phyloP scores from a whole-genome alignment of 2,113 vertebrate species.

The Phylloscopus whistleri region DNA sequence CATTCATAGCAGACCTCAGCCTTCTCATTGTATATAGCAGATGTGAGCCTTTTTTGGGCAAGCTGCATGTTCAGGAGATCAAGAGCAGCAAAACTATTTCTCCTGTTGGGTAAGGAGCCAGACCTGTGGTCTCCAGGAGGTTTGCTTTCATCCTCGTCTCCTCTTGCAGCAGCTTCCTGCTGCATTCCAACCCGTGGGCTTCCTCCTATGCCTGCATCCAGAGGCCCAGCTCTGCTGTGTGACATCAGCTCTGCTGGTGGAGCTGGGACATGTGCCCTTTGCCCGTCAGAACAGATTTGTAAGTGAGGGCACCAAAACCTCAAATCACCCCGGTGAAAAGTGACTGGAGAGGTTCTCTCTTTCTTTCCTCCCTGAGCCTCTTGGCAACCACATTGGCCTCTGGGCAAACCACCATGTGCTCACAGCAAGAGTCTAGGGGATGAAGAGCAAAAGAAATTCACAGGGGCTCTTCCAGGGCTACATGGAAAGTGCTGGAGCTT shows the following conservation, averaged over 20 bases:
- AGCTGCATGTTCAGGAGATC: neutral
- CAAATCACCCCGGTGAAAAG: neutral
- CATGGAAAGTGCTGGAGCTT: neutral
- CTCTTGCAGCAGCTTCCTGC: neutral
- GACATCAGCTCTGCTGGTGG: neutral
- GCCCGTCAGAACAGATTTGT: neutral
- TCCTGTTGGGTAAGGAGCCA: neutral
- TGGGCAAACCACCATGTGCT: neutral
- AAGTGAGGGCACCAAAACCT: neutral
- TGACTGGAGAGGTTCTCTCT: neutral
- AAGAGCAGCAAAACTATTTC: neutral
- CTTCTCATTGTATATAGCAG: neutral
- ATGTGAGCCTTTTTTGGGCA: neutral
- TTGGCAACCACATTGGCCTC: neutral
- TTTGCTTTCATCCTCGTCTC: neutral
- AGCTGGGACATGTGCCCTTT: neutral
- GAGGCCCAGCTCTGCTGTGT: rapidly evolving
- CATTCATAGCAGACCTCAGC: neutral
- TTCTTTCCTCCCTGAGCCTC: neutral
- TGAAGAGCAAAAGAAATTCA: neutral
- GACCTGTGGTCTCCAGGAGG: neutral
- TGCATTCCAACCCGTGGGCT: neutral
- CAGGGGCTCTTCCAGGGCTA: neutral
- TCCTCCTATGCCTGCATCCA: neutral
- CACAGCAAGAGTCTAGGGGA: neutral